phyloP scores from a whole-genome alignment of 2,888 invertebrate species.

The Drosophila ezoana region DNA sequence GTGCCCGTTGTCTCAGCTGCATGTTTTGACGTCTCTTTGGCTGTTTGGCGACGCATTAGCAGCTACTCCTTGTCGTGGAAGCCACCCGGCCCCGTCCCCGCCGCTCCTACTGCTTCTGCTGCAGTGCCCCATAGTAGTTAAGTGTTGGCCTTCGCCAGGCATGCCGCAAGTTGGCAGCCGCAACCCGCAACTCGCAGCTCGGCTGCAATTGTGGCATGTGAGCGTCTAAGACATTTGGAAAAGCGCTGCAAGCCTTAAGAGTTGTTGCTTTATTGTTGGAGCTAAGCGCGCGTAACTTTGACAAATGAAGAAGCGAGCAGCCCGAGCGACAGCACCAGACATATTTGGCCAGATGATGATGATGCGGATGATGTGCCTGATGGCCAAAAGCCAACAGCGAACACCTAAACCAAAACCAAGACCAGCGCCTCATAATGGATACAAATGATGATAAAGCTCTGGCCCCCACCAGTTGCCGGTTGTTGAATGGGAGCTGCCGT shows the following conservation, averaged over 20 bases:
- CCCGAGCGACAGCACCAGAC: constrained; percentile 24
- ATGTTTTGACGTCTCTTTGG: constrained; percentile 37
- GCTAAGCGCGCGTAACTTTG: constrained; percentile 65
- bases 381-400: constrained; percentile 22
- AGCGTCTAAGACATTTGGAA: constrained; percentile 60
- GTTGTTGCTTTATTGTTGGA: constrained; percentile 25
- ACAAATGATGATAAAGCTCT: constrained; percentile 72
- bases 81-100: background rate
- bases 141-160: constrained; percentile 62
- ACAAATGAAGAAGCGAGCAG: constrained; percentile 69
- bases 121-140: constrained; percentile 23
- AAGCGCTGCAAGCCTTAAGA: constrained; percentile 52
- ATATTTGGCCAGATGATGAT: constrained; percentile 48
- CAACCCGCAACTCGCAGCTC: background rate
- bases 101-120: too few species aligned
- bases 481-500: constrained; percentile 27
- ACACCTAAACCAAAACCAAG: constrained; percentile 67
- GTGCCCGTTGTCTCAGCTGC: constrained; percentile 31
- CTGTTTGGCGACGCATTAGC: constrained; percentile 53
- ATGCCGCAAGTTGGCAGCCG: constrained; percentile 26
- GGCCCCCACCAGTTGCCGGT: constrained; percentile 1
- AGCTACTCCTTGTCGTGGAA: constrained; percentile 30
- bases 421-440: constrained; percentile 69
- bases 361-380: background rate
- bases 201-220: constrained; percentile 49